Evolutionary conservation across 2,797 vertebrate genomes (phyloP).

Genomic region (Scyliorhinus canicula): DNA sequence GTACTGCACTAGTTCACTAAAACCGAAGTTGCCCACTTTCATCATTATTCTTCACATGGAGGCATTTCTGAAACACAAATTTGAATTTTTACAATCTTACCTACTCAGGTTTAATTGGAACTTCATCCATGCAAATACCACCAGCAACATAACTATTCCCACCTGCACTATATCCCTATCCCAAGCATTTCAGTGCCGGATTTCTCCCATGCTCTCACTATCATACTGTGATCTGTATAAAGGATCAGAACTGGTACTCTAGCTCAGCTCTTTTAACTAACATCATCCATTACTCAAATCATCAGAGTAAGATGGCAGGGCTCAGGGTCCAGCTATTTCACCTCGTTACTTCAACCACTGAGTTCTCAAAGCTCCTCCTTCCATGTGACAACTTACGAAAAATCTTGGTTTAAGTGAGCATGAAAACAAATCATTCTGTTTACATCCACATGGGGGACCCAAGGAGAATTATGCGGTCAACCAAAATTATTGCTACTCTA

Average conservation of each 20-base stretch:
- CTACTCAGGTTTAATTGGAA: not conserved
- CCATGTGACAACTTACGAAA: not conserved
- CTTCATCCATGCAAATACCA: not conserved
- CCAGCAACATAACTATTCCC: not conserved
- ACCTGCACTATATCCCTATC: not conserved
- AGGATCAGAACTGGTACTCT: not conserved
- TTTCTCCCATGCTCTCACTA: not conserved
- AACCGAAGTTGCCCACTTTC: not conserved
- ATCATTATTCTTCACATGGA: not conserved
- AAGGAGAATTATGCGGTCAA: not conserved
- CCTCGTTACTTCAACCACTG: not conserved
- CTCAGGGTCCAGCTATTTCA: not conserved
- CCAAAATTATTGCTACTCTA: not conserved
- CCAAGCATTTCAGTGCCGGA: not conserved
- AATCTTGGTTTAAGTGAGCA: not conserved
- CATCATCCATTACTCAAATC: not conserved
- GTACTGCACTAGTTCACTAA: not conserved
- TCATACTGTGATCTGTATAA: not conserved
- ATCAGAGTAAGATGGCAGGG: not conserved
- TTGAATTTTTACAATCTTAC: not conserved
- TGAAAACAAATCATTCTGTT: not conserved
- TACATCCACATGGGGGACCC: not conserved
- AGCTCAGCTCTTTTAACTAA: not conserved
- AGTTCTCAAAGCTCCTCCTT: not conserved
- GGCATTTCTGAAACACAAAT: not conserved